Conservation (phyloP, 2,797 vertebrate genomes). For the Coendou prehensilis region DNA sequence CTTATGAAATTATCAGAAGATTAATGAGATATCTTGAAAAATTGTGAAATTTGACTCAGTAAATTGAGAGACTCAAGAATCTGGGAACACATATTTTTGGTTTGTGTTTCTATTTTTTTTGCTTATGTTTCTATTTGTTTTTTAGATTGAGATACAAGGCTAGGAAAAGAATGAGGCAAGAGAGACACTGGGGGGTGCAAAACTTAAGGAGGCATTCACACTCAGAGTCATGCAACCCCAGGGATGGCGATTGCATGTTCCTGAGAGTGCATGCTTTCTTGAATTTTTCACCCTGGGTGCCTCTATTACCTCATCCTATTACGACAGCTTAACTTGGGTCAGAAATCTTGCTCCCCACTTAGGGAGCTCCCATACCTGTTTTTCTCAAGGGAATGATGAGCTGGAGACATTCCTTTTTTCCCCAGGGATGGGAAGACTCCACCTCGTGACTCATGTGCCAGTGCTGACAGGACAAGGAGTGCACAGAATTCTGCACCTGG, state of each 20-base stretch:
- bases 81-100: too few relatives aligned
- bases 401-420: conserved; percentile 9
- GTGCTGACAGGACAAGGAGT: neutral
- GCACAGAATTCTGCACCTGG: neutral
- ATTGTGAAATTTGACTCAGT: neutral
- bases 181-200: neutral
- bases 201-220: neutral
- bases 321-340: neutral
- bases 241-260: neutral
- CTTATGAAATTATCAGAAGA: neutral
- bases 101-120: neutral
- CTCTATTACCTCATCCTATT: neutral
- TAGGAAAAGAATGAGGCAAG: neutral
- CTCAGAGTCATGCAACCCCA: neutral
- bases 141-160: neutral
- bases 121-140: neutral
- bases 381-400: neutral
- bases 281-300: neutral
- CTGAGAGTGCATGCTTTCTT: neutral
- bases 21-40: neutral
- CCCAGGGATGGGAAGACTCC: neutral
- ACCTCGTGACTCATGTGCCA: neutral
- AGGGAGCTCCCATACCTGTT: neutral
- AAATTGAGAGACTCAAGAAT: neutral
- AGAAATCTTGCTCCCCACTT: neutral